phyloP scores from a whole-genome alignment of 2,113 vertebrate genomes.

The Dissostichus mawsoni region DNA sequence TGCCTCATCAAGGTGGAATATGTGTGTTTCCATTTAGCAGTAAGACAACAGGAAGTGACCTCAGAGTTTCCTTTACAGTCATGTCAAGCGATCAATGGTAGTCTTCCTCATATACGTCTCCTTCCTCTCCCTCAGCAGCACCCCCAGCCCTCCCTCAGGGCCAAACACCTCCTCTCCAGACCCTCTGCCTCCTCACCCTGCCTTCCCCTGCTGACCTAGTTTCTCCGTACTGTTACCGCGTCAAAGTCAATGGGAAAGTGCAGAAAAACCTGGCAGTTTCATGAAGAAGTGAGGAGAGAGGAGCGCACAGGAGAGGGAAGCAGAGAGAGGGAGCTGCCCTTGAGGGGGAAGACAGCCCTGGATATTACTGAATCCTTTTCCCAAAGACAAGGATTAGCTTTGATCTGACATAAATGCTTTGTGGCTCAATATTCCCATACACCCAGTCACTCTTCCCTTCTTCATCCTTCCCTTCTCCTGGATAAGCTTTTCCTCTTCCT shows the following conservation, averaged over 20 bases:
- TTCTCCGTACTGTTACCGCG: slow-evolving; percentile 33
- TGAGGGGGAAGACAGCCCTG: slow-evolving; percentile 48
- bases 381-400: slow-evolving; percentile 79
- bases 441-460: slow-evolving; percentile 24
- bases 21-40: no score
- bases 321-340: slow-evolving; percentile 49
- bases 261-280: slow-evolving; percentile 32
- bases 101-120: neutral
- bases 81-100: no score
- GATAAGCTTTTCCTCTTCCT: slow-evolving; percentile 40
- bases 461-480: slow-evolving; percentile 13
- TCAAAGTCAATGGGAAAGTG: slow-evolving; percentile 37
- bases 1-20: neutral
- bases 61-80: neutral
- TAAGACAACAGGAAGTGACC: neutral
- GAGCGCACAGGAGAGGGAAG: neutral
- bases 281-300: slow-evolving; percentile 25
- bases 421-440: slow-evolving; percentile 76
- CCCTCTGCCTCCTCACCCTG: neutral
- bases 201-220: slow-evolving; percentile 54
- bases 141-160: neutral
- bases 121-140: slow-evolving; percentile 8
- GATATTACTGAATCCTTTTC: slow-evolving; percentile 68
- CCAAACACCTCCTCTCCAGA: slow-evolving; percentile 1
- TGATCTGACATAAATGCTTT: slow-evolving; percentile 79